Conservation (phyloP, 1,140 invertebrate genomes). For the Coenobita brevimanus region DNA sequence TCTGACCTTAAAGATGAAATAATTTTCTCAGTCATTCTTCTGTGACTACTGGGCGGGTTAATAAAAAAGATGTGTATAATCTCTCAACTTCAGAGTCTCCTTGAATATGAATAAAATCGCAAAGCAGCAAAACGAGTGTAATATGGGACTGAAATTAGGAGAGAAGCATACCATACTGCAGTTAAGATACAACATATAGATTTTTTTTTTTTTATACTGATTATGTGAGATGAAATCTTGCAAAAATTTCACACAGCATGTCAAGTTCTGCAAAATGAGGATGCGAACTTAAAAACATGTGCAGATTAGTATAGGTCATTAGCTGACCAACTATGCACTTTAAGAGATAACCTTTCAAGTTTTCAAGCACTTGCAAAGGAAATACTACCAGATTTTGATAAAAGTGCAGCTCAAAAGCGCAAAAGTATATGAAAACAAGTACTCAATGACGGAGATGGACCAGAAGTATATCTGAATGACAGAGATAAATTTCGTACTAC, state of each 20-base stretch:
- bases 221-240: constrained; percentile 65
- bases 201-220: constrained; percentile 69
- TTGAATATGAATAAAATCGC: no score
- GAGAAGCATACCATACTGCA: constrained; percentile 47
- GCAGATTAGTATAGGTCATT: constrained; percentile 45
- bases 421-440: constrained; percentile 53
- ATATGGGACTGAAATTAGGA: constrained; percentile 32
- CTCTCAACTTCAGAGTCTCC: no score
- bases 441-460: constrained; percentile 65
- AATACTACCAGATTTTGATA: constrained; percentile 52
- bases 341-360: constrained; percentile 27
- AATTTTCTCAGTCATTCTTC: no score
- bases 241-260: constrained; percentile 67
- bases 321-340: constrained; percentile 32
- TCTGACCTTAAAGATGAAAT: no score
- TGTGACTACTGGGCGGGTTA: no score
- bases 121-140: no score
- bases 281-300: constrained; percentile 65
- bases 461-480: constrained; percentile 68
- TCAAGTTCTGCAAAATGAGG: constrained; percentile 65
- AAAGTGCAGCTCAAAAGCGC: constrained; percentile 48
- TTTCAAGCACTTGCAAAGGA: constrained; percentile 31
- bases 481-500: constrained; percentile 62
- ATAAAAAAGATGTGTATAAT: no score
- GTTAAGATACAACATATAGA: constrained; percentile 69